Evolutionary conservation across 2,888 invertebrate species (phyloP), one percentile per base, ranked within the genome.

Genomic region (Ophion ventricosus): DNA sequence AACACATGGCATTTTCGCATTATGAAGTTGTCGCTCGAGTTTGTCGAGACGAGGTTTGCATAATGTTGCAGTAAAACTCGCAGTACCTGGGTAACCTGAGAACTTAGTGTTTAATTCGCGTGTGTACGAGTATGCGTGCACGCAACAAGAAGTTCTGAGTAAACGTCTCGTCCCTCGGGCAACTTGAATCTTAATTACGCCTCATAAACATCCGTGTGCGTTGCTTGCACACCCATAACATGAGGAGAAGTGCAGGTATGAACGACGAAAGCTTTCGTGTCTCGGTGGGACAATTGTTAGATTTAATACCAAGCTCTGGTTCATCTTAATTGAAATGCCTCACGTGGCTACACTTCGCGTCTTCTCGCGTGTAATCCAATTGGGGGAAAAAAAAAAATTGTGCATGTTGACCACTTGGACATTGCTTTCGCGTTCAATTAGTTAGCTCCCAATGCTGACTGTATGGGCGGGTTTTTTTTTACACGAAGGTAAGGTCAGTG

Each of bases 81-180:
- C 25, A 35, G 67, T 49, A 49, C 49, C 49, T 49, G 49, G 17
- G 49, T 49, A 49, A 66, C 64, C 23, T 11, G 64, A 17, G 49
- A 67, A 43, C 49, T 67, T 67, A 49, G 67, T 43, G 43, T 67
- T 67, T 67, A 43, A 67, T 67, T 23, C 43, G 23, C 17, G 49
- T 17, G 49, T 49, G 49, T 49, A 10, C 10, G 49, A 49, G 49
- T 49, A 49, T 43, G 43, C 25, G 49, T 67, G 49, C 67, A 25
- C 25, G 25, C 67, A 43, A 67, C 67, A 67, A 67, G 67, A 67
- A 67, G 25, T 67, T 67, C 20, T 43, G 67, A 49, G 67, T 43
- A 67, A 67, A 49, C 67, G 67, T 67, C 67, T 67, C 23, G 67
- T 25, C 49, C 43, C 67, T 67, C 43, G 67, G 25, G 67, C 25